Conservation (phyloP, 2,113 vertebrate genomes). For the Excalfactoria chinensis region DNA sequence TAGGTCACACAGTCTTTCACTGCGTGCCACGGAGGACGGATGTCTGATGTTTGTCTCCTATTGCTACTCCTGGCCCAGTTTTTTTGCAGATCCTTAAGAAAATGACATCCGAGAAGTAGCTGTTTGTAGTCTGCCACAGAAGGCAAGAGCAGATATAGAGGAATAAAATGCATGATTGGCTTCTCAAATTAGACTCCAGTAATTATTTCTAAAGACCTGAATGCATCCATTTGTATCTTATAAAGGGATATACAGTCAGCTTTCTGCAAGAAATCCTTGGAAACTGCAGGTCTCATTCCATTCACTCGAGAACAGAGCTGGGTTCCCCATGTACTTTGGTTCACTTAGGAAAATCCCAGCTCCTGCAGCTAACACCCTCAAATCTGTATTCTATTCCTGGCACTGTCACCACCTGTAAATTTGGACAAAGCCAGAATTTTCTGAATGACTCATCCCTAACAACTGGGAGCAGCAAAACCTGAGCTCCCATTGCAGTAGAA, state of each 20-base stretch:
- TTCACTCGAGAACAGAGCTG: not conserved
- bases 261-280: not conserved
- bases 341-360: conserved; percentile 8
- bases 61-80: not conserved
- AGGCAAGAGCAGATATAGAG: not conserved
- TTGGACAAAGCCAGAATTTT: conserved; percentile 54
- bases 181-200: not conserved
- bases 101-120: not conserved
- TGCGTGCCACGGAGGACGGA: not conserved
- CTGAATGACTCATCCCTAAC: conserved; percentile 43
- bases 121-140: not conserved
- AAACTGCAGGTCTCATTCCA: not conserved
- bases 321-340: not conserved
- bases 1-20: conserved; percentile 17
- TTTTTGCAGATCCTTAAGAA: conserved; percentile 36
- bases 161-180: not conserved
- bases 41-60: conserved; percentile 27
- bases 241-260: not conserved
- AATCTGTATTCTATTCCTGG: conserved; percentile 24
- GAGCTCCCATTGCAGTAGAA: not conserved
- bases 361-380: not conserved
- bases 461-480: not conserved
- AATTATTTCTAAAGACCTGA: conserved; percentile 12
- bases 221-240: not conserved
- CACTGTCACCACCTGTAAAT: conserved; percentile 33